Evolutionary conservation across 2,888 invertebrate species (phyloP), one percentile per base, ranked within the genome.

Genomic region (Brachypalpus laphriformis): DNA sequence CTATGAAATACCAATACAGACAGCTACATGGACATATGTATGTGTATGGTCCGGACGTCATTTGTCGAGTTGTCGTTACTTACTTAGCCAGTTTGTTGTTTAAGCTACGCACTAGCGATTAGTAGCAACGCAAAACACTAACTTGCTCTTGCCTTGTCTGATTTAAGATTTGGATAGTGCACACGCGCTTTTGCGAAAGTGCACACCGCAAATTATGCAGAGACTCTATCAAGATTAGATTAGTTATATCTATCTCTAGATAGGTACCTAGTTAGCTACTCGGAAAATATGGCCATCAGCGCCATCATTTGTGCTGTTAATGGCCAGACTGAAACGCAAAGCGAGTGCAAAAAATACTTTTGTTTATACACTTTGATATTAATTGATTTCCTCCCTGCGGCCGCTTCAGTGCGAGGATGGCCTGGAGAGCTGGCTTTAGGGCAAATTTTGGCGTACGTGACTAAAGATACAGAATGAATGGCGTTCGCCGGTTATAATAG

Each of bases 381-480:
- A 14, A 76, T 77, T 70, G 56, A 71, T 78, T 71, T 61, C 25
- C 18, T 51, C 8, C n/a, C 25, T n/a, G 45, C 5, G 25, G 18
- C 9, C 20, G 20, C 49, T 76, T 47, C 16, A 18, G 11, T 66
- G 34, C n/a, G 31, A 3, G 0, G 22, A 6, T 16, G 9, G 34
- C 22, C 3, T 1, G 20, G 5, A 25, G n/a, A 16, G 28, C 20
- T 28, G 16, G 22, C 1, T 47, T 20, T 40, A 57, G 70, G 40
- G 45, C 20, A 31, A 16, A 34, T 49, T 18, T 61, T 63, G 71
- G 63, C 47, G 47, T 71, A 78, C 71, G 77, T 78, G 77, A 78
- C 77, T 20, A 9, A 45, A 25, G 31, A 34, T 20, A 8, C 5
- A 1, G 25, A 28, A 18, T 57, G 47, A 40, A 76, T 77, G 77